Base-by-base conservation (phyloP, 2,113 vertebrate genomes). In the Sitta europaea region DNA sequence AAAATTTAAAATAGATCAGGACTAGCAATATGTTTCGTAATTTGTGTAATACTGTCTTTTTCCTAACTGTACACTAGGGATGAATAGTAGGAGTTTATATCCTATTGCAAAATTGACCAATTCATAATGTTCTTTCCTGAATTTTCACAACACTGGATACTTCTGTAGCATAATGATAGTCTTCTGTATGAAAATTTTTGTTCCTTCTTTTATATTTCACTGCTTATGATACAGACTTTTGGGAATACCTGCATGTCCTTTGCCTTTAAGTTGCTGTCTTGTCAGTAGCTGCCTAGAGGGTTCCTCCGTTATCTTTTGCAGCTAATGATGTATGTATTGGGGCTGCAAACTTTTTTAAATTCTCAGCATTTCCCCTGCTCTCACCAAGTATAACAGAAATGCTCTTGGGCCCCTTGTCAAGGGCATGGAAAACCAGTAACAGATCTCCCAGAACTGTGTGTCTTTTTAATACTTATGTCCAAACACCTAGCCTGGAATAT, bases 91-190 rank as follows among this genome's bases (percentile, higher is more conserved):
- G 57, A 89, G 42, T 83, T 94, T 93, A 73, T 88, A 86, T 84
- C 43, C 82, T 90, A 59, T 94, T 96, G 86, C 88, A 94, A 83
- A 92, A 86, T 86, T 83, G 88, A 94, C 80, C 61, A 92, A 95
- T 94, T 90, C 76, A 77, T 86, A 33, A 28, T 76, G 50, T 92
- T 77, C 40, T 87, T 88, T 70, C 27, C 36, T 90, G 63, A 81
- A 90, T 95, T 93, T 96, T 89, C 84, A 57, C 23, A 83, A 65
- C 20, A 68, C 71, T 82, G 62, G 45, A 67, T 55, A 43, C 9
- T 59, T 94, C 36, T 67, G 36, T 61, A 91, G 82, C 25, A 81
- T 24, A 78, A 14, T 17, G 3, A 61, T n/a, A 25, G 10, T 71
- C 57, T 62, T 74, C 40, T 72, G 22, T 48, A 36, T 35, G 70